phyloP scores from a whole-genome alignment of 37 sponge, comb jelly and placozoan genomes.

The Beroe forskalii region DNA sequence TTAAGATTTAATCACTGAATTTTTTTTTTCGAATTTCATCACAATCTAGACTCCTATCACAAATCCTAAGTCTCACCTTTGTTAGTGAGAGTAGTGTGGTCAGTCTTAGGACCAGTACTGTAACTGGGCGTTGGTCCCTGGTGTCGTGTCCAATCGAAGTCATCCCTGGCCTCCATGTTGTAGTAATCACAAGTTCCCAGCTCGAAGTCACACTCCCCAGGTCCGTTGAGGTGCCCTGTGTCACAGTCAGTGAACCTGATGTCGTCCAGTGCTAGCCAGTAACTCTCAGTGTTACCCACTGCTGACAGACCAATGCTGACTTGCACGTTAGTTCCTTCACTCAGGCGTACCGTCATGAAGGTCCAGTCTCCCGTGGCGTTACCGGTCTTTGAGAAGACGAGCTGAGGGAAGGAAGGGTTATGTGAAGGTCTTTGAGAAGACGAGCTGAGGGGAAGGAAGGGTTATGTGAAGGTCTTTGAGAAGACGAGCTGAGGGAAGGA shows the following conservation, averaged over 20 bases:
- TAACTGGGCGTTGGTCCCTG: constrained; percentile 64
- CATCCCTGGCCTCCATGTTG: constrained; percentile 57
- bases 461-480: too few relatives aligned
- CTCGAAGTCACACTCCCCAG: constrained; percentile 67
- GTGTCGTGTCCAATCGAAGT: constrained; percentile 66
- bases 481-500: too few relatives aligned
- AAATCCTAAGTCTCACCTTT: too few relatives aligned
- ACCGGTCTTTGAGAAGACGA: constrained; percentile 31
- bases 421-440: too few relatives aligned
- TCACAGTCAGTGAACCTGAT: constrained; percentile 62
- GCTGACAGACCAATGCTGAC: constrained; percentile 26
- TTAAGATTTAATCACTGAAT: too few relatives aligned
- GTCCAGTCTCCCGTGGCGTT: constrained; percentile 63
- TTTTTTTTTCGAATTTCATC: too few relatives aligned
- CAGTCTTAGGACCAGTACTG: constrained; percentile 67
- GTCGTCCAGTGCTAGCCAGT: constrained; percentile 62
- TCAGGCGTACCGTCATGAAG: constrained; percentile 32
- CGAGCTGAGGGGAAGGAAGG: neutral
- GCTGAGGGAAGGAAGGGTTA: neutral
- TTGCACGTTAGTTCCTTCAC: constrained; percentile 55
- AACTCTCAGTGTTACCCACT: neutral
- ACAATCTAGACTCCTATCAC: too few relatives aligned
- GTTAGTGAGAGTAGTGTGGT: constrained; percentile 66
- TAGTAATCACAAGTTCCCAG: constrained; percentile 54
- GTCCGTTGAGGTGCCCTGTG: constrained; percentile 51